Evolutionary conservation across 2,888 invertebrate species (phyloP).

Genomic region (Alsophila aescularia): DNA sequence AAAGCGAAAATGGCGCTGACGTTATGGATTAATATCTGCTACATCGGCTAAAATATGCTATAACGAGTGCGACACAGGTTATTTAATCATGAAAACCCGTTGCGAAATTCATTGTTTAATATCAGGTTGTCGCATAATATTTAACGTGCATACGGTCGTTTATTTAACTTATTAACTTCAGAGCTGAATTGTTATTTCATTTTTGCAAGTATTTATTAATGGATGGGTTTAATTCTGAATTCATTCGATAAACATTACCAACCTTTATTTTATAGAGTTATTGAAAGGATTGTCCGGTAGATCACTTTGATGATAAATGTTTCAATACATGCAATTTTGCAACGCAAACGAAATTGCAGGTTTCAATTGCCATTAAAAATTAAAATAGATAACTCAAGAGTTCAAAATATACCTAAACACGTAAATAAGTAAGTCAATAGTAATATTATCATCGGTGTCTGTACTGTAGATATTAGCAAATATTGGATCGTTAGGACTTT

Average conservation of each 20-base stretch:
- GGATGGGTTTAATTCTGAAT: background rate
- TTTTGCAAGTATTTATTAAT: constrained; percentile 1
- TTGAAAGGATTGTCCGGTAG: too few relatives aligned
- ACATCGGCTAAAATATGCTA: constrained; percentile 9
- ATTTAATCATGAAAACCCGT: constrained; percentile 9
- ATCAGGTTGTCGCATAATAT: constrained; percentile 8
- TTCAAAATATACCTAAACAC: too few relatives aligned
- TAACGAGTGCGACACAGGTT: background rate
- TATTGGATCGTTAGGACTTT: too few relatives aligned
- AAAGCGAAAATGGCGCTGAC: constrained; percentile 1
- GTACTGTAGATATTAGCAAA: too few relatives aligned
- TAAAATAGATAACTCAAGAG: too few relatives aligned
- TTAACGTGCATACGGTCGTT: constrained; percentile 5
- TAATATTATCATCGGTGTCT: too few relatives aligned
- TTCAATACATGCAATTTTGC: too few relatives aligned
- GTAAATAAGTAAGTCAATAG: too few relatives aligned
- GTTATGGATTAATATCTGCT: background rate
- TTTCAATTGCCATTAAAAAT: too few relatives aligned
- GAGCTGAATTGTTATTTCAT: constrained; percentile 10
- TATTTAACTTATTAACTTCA: constrained; percentile 6
- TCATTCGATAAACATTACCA: background rate
- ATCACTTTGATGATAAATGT: too few relatives aligned
- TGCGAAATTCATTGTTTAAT: constrained; percentile 6
- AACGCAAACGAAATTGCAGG: too few relatives aligned
- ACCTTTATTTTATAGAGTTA: background rate